Evolutionary conservation across 2,797 vertebrate species (phyloP).

Genomic region (Podarcis lilfordi): DNA sequence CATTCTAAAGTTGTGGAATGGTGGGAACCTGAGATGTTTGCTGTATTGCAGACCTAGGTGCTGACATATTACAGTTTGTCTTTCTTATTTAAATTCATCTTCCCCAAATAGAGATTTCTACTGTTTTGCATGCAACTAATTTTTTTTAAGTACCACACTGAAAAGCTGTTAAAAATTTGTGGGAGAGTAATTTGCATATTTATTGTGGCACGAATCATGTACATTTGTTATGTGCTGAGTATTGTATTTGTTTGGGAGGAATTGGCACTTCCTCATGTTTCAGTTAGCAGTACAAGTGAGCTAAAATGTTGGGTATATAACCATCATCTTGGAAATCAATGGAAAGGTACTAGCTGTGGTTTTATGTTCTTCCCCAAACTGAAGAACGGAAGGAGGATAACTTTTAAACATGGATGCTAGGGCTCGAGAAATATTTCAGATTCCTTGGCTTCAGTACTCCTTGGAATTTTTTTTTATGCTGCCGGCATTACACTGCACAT

Average conservation of each 20-base stretch:
- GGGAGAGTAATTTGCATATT: neutral
- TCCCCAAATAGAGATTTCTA: neutral
- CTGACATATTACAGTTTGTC: slow-evolving; percentile 5
- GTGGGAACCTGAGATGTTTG: slow-evolving; percentile 22
- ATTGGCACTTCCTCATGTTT: neutral
- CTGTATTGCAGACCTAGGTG: slow-evolving; percentile 20
- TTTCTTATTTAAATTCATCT: neutral
- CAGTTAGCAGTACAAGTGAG: neutral
- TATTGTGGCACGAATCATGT: neutral
- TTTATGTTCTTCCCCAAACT: neutral
- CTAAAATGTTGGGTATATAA: neutral
- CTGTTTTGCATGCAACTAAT: neutral
- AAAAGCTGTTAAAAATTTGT: neutral
- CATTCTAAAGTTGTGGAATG: slow-evolving; percentile 22
- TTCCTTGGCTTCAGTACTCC: neutral
- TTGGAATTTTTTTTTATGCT: neutral
- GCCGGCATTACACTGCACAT: neutral
- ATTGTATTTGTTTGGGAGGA: neutral
- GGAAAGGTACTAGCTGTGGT: neutral
- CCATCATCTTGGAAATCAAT: neutral
- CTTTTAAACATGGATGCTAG: neutral
- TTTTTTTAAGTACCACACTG: neutral
- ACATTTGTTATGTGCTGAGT: neutral
- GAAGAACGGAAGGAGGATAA: neutral
- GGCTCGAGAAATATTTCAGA: neutral